Evolutionary conservation across 2,888 invertebrate genomes (phyloP).

Genomic region (Amorpha juglandis): DNA sequence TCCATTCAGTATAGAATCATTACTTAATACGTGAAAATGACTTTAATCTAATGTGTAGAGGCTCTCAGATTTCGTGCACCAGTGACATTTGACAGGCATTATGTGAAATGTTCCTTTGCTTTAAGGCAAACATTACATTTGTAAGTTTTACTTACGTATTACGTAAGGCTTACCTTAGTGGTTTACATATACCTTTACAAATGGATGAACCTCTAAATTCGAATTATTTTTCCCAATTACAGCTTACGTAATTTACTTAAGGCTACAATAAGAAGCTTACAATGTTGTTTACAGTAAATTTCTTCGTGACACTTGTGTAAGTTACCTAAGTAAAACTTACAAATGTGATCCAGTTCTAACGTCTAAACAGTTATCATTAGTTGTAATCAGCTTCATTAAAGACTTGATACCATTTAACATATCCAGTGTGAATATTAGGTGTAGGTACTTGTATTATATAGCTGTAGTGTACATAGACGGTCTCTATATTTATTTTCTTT

Average conservation of each 20-base stretch:
- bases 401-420: conserved; percentile 79
- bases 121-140: conserved; percentile 38
- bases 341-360: not conserved
- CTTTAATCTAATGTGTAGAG: conserved; percentile 61
- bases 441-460: conserved; percentile 78
- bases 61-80: conserved; percentile 56
- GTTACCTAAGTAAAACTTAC: no score
- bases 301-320: no score
- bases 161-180: no score
- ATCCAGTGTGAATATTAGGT: conserved; percentile 80
- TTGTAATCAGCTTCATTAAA: conserved; percentile 71
- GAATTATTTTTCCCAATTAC: no score
- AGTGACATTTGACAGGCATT: conserved; percentile 59
- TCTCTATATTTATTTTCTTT: conserved; percentile 54
- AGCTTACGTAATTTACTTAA: no score
- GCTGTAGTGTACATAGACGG: conserved; percentile 73
- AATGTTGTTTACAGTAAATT: no score
- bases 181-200: no score
- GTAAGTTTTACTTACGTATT: no score
- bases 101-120: conserved; percentile 69
- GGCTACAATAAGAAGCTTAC: no score
- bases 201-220: no score
- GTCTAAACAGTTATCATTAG: conserved; percentile 56
- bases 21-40: conserved; percentile 88
- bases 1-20: conserved; percentile 95